Percentiles rank a stretch among this genome's conserved stretches.
phyloP scores from a whole-genome alignment of 2,797 vertebrate species.

The Cheirogaleus major region DNA sequence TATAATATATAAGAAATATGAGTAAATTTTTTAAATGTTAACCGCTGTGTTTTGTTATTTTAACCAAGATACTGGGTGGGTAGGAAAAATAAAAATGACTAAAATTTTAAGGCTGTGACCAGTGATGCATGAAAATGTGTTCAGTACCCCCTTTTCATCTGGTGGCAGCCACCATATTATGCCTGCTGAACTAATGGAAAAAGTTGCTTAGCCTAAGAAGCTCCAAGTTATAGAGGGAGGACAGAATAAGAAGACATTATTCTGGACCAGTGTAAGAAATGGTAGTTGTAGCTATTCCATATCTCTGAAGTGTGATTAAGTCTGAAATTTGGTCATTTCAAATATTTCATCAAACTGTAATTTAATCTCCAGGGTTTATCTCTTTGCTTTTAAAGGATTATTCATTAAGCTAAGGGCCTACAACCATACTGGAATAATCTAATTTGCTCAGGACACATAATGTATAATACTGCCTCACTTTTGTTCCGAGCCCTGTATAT shows the following conservation, averaged over 20 bases:
- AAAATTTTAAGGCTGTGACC: background rate
- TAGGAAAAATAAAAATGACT: background rate
- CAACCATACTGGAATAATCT: constrained; percentile 16
- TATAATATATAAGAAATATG: background rate
- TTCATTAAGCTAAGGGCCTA: background rate
- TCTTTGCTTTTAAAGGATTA: constrained; percentile 54
- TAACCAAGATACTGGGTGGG: background rate
- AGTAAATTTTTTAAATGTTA: background rate
- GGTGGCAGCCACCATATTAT: background rate
- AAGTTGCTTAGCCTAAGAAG: background rate
- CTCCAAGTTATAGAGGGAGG: background rate
- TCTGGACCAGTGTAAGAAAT: background rate
- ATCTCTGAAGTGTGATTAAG: background rate
- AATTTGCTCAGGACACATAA: background rate
- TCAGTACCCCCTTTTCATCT: background rate
- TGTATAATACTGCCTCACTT: background rate
- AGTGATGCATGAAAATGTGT: background rate
- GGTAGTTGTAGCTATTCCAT: background rate
- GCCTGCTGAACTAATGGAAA: background rate
- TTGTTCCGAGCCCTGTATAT: background rate
- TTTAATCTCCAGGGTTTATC: background rate
- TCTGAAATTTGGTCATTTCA: background rate
- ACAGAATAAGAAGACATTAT: background rate
- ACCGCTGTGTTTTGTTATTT: background rate
- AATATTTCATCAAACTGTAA: background rate